Conservation (phyloP, 2,113 vertebrate species). For the Anseranas semipalmata region DNA sequence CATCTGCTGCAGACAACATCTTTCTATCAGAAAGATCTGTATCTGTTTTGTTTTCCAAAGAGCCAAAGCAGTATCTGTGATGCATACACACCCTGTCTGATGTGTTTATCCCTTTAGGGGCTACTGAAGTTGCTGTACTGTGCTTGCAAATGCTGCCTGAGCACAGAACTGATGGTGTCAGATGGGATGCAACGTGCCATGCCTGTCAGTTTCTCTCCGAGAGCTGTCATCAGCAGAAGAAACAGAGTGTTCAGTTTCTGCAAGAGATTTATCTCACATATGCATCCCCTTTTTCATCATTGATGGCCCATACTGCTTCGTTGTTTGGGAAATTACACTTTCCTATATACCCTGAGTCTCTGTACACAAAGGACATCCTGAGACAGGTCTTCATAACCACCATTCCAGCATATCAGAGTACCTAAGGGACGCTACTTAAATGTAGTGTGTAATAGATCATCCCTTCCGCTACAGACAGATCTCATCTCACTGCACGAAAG, state of each 20-base stretch:
- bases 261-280: background rate
- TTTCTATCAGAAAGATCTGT: background rate
- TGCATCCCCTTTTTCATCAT: background rate
- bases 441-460: background rate
- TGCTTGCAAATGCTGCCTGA: background rate
- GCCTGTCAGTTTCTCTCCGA: background rate
- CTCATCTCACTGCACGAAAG: background rate
- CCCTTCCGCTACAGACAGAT: background rate
- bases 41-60: background rate
- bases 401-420: background rate
- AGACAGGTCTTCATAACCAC: background rate
- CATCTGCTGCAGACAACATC: background rate
- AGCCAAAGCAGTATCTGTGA: background rate
- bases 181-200: background rate
- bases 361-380: background rate
- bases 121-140: background rate
- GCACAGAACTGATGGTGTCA: background rate
- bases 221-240: background rate
- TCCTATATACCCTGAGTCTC: background rate
- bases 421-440: background rate
- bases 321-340: background rate
- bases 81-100: background rate
- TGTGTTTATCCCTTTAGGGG: background rate
- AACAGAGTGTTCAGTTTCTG: background rate
- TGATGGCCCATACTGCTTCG: background rate